Evolutionary conservation across 2,888 invertebrate species (phyloP).

Genomic region (Conchocele bisecta): DNA sequence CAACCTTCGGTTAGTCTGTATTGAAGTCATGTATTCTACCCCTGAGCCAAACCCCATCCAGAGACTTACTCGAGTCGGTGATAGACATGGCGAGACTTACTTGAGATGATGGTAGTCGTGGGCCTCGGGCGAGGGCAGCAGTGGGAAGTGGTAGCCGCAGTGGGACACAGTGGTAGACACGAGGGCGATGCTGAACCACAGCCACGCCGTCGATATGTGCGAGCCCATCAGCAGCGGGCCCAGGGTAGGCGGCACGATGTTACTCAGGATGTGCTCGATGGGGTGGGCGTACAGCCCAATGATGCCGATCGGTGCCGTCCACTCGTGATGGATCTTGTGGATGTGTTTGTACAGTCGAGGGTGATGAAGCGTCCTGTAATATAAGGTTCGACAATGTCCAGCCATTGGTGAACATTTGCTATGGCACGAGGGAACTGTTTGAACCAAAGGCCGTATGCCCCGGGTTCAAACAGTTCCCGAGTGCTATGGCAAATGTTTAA

Average conservation of each 20-base stretch:
- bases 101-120: conserved; percentile 95
- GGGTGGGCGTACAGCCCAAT: conserved; percentile 92
- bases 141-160: conserved; percentile 93
- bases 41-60: too few species aligned
- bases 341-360: conserved; percentile 90
- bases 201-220: conserved; percentile 84
- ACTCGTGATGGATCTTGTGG: conserved; percentile 94
- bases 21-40: too few species aligned
- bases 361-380: conserved; percentile 88
- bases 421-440: too few species aligned
- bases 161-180: conserved; percentile 91
- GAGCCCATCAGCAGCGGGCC: conserved; percentile 87
- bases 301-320: conserved; percentile 93
- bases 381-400: too few species aligned
- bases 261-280: conserved; percentile 89
- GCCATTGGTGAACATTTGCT: too few species aligned
- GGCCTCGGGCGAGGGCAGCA: conserved; percentile 92
- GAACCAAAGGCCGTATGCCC: too few species aligned
- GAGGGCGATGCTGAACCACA: conserved; percentile 92
- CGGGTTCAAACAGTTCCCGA: too few species aligned
- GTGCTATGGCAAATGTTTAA: too few species aligned
- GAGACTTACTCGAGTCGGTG: too few species aligned
- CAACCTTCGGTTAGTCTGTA: too few species aligned
- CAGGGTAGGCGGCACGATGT: conserved; percentile 89
- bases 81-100: too few species aligned